phyloP scores from a whole-genome alignment of 2,113 vertebrate species.

The zebrafish (Danio rerio) region DNA sequence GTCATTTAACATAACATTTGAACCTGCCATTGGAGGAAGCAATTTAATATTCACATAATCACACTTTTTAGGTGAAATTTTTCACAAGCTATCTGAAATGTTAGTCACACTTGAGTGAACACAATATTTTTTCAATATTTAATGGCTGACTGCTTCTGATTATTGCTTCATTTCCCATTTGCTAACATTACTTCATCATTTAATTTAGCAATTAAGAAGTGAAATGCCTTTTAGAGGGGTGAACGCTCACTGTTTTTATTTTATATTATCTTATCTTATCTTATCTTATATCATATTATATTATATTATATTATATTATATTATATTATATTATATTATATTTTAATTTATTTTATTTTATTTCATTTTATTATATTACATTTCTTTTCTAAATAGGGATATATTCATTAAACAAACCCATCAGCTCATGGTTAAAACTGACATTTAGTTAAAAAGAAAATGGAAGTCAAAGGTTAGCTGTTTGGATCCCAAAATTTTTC shows the following conservation, averaged over 20 bases:
- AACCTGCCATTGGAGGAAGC: neutral
- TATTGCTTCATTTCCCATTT: constrained; percentile 22
- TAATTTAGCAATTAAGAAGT: neutral
- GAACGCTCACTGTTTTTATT: neutral
- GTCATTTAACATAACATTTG: neutral
- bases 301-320: too few species aligned
- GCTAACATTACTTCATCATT: constrained; percentile 13
- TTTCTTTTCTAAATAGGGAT: neutral
- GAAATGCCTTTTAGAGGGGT: neutral
- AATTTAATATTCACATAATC: neutral
- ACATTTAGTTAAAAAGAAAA: too few species aligned
- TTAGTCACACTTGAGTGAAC: neutral
- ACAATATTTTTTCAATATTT: constrained; percentile 27
- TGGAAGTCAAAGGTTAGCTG: too few species aligned
- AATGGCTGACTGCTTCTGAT: constrained; percentile 22
- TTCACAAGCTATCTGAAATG: neutral
- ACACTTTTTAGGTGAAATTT: constrained; percentile 2
- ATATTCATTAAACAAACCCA: neutral
- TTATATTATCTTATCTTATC: neutral
- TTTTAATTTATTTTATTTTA: too few species aligned
- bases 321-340: too few species aligned
- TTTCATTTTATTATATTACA: too few species aligned
- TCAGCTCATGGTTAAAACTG: too few species aligned
- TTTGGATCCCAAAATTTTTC: too few species aligned
- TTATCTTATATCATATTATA: too few species aligned